These are phyloP conservation scores for Euleptes europaea DNA, from an alignment of 2,113 vertebrate species.

Conservation along the genomic window DNA sequence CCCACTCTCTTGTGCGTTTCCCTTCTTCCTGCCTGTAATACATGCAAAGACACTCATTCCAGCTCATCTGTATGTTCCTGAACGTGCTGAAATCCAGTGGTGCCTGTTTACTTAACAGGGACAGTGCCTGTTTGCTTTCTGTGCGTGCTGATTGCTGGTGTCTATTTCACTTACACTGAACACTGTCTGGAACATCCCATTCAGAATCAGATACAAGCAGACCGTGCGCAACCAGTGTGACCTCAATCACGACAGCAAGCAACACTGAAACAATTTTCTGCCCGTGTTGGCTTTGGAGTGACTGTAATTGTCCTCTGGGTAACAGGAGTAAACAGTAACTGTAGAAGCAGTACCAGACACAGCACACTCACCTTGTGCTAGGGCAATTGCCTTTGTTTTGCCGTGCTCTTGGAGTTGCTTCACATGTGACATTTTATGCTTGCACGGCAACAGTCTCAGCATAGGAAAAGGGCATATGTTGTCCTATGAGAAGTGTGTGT, in stretches of 20 bases:
- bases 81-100: neutral
- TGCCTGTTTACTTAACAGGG: slow-evolving; percentile 7
- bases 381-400: neutral
- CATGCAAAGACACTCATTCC: neutral
- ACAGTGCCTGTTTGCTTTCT: neutral
- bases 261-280: slow-evolving; percentile 1
- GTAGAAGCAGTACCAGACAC: neutral
- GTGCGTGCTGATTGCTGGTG: neutral
- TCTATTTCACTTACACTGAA: slow-evolving; percentile 13
- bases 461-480: neutral
- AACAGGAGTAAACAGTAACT: neutral
- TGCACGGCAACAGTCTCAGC: neutral
- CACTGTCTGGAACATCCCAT: slow-evolving; percentile 10
- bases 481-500: neutral
- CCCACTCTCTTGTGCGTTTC: neutral
- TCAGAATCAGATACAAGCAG: slow-evolving; percentile 4
- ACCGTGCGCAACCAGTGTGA: neutral
- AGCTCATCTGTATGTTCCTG: neutral
- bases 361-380: neutral
- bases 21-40: neutral
- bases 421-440: neutral
- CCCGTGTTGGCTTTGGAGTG: neutral
- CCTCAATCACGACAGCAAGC: neutral
- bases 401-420: neutral
- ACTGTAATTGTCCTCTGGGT: neutral